A percentile compares a stretch with the other conserved stretches of the same genome.
Evolutionary conservation across 2,888 invertebrate genomes (phyloP).

Genomic region (Hydroisotoma schaefferi): DNA sequence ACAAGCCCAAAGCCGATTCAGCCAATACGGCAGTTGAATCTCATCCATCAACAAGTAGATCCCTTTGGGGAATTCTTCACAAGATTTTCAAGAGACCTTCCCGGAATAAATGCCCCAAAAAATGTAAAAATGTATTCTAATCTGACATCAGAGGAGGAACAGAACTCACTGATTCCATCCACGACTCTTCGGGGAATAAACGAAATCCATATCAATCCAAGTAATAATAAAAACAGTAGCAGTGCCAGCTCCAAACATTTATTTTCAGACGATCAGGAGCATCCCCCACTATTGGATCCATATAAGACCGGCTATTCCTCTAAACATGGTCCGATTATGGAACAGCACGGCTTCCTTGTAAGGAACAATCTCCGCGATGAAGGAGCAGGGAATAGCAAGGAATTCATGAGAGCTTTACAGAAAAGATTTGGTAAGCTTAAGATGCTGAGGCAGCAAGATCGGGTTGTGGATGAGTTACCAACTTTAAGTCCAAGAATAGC

Average conservation of each 20-base stretch:
- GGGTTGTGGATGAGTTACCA: too few relatives aligned
- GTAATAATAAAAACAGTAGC: background rate
- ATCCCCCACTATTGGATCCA: background rate
- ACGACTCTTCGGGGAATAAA: background rate
- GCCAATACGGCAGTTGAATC: too few relatives aligned
- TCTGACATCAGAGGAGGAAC: too few relatives aligned
- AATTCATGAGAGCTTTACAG: conserved; percentile 19
- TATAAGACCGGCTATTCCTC: conserved; percentile 16
- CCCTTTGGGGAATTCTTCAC: background rate
- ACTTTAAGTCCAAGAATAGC: too few relatives aligned
- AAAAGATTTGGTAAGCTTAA: conserved; percentile 26
- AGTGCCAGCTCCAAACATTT: background rate
- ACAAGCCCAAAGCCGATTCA: background rate
- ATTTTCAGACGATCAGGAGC: background rate
- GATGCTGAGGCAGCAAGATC: conserved; percentile 9
- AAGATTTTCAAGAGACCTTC: background rate
- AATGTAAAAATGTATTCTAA: background rate
- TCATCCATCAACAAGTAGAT: background rate
- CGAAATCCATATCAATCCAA: background rate
- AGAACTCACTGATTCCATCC: background rate
- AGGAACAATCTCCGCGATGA: conserved; percentile 15
- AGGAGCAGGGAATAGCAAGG: background rate
- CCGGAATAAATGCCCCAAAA: background rate
- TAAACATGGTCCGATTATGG: conserved; percentile 16
- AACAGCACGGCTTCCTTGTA: conserved; percentile 21